Evolutionary conservation across 2,113 vertebrate genomes (phyloP).

Genomic region (Hippocampus abdominalis): DNA sequence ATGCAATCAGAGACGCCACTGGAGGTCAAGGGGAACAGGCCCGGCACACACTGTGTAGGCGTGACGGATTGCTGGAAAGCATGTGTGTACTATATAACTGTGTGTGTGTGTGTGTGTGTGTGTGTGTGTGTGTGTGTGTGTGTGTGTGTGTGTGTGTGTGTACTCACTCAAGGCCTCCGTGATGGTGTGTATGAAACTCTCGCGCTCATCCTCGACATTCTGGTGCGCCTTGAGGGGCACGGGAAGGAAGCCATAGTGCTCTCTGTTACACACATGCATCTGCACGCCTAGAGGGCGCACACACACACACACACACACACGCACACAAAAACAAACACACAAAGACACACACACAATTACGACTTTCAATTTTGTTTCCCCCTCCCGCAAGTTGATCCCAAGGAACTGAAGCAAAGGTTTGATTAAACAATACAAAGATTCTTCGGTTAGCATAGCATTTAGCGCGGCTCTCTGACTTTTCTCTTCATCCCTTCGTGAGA

Average conservation of each 20-base stretch:
- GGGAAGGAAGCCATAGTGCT: conserved; percentile 92
- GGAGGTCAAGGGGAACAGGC: conserved; percentile 29
- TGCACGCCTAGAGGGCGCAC: conserved; percentile 72
- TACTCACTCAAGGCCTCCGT: conserved; percentile 94
- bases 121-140: conserved; percentile 18
- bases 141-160: conserved; percentile 16
- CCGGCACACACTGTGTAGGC: conserved; percentile 6
- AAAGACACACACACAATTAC: too few species aligned
- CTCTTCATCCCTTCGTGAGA: too few species aligned
- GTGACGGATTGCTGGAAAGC: conserved; percentile 21
- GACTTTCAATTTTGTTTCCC: background rate
- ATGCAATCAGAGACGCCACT: conserved; percentile 13
- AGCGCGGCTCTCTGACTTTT: too few species aligned
- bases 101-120: too few species aligned
- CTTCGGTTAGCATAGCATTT: too few species aligned
- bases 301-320: conserved; percentile 2
- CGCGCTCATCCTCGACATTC: conserved; percentile 82
- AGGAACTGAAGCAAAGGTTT: too few species aligned
- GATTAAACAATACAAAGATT: too few species aligned
- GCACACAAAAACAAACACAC: too few species aligned
- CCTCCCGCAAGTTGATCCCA: too few species aligned
- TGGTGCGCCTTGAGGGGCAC: conserved; percentile 90
- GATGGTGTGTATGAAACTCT: conserved; percentile 86
- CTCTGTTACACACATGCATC: conserved; percentile 93
- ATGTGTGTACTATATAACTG: conserved; percentile 8